Evolutionary conservation across 2,797 vertebrate species (phyloP).

Genomic region (Arvicola amphibius): DNA sequence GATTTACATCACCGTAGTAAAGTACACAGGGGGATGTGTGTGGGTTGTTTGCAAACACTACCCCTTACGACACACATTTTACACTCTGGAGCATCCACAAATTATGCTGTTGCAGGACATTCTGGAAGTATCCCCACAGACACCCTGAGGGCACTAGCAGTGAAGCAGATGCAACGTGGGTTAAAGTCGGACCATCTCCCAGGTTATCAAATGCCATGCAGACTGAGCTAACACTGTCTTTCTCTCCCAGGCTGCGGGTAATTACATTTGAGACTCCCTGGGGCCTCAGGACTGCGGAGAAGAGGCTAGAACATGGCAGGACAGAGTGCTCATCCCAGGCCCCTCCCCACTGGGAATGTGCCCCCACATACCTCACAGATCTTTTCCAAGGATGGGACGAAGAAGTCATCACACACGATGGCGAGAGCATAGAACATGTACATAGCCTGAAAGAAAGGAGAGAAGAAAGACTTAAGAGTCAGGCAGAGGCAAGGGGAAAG

Average conservation of each 20-base stretch:
- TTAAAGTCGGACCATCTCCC: not conserved
- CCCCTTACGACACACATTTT: not conserved
- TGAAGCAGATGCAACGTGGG: not conserved
- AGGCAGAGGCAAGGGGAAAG: not conserved
- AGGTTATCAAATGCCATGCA: not conserved
- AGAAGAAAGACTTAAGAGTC: slow-evolving; percentile 37
- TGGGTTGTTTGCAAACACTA: not conserved
- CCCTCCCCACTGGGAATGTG: not conserved
- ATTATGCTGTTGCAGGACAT: not conserved
- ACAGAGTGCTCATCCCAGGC: not conserved
- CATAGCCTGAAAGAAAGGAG: slow-evolving; percentile 90
- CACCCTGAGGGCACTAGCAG: not conserved
- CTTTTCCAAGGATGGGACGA: slow-evolving; percentile 97
- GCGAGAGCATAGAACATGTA: slow-evolving; percentile 99
- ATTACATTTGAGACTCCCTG: not conserved
- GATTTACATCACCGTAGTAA: not conserved
- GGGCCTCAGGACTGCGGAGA: not conserved
- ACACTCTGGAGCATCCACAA: not conserved
- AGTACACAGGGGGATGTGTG: not conserved
- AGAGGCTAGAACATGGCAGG: not conserved
- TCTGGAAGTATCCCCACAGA: not conserved
- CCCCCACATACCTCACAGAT: slow-evolving; percentile 93
- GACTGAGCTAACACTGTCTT: not conserved
- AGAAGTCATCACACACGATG: slow-evolving; percentile 98
- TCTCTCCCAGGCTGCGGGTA: not conserved